Conservation (phyloP, 53 echinoderm and acorn worm species). For the Echinarachnius parma region DNA sequence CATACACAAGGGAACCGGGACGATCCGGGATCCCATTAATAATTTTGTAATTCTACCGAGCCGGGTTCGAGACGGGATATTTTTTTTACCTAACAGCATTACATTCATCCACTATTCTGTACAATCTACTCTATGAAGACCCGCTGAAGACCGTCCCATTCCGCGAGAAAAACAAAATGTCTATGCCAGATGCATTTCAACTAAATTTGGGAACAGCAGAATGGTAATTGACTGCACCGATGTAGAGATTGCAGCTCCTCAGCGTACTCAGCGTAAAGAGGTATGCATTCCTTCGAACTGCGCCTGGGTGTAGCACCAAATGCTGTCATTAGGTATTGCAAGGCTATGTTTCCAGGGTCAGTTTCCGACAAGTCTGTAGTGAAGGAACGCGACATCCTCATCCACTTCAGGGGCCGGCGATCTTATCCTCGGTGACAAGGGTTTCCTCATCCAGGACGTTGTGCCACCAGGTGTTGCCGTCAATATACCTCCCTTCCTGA, state of each 20-base stretch:
- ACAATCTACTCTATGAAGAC: too few species aligned
- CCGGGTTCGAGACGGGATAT: too few species aligned
- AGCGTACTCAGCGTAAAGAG: neutral
- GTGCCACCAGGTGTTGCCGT: conserved; percentile 28
- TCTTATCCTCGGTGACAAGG: conserved; percentile 39
- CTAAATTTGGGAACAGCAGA: conserved; percentile 31
- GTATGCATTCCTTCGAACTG: conserved; percentile 22
- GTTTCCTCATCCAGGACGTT: conserved; percentile 32
- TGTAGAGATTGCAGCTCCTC: conserved; percentile 28
- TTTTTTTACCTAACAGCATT: too few species aligned
- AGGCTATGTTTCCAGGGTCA: too few species aligned
- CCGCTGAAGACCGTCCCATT: conserved; percentile 23
- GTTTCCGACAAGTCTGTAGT: too few species aligned
- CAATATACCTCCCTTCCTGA: conserved; percentile 34
- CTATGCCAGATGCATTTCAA: conserved; percentile 30
- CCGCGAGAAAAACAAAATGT: conserved; percentile 29
- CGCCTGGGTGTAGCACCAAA: too few species aligned
- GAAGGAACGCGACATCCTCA: too few species aligned
- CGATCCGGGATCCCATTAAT: too few species aligned
- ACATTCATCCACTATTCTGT: too few species aligned
- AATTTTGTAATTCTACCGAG: too few species aligned
- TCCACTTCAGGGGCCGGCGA: conserved; percentile 23
- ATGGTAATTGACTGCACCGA: conserved; percentile 48
- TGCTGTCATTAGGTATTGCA: too few species aligned
- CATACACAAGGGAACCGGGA: too few species aligned